phyloP scores from a whole-genome alignment of 2,888 invertebrate genomes.

The Acleris literana region DNA sequence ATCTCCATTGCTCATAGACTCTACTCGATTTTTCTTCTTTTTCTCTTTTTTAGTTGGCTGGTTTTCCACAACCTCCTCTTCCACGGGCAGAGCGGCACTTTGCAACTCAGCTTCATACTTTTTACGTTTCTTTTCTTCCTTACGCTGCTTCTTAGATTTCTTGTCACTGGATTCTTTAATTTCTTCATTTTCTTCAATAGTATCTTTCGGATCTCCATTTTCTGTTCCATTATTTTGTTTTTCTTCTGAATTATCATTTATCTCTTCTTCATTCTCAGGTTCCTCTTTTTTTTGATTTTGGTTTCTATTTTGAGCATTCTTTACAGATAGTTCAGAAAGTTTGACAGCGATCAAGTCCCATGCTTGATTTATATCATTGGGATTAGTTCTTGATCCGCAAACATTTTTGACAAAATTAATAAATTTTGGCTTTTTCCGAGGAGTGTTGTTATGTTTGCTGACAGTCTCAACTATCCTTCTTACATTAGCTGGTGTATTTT shows the following conservation, averaged over 20 bases:
- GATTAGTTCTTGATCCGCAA: constrained; percentile 82
- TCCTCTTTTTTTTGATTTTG: constrained; percentile 53
- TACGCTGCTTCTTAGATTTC: constrained; percentile 71
- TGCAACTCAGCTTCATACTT: constrained; percentile 77
- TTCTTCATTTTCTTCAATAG: constrained; percentile 45
- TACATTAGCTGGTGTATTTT: constrained; percentile 81
- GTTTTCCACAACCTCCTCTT: constrained; percentile 53
- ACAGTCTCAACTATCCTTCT: constrained; percentile 86
- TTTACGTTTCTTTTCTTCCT: constrained; percentile 75
- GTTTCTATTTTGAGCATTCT: constrained; percentile 50
- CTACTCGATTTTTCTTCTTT: constrained; percentile 71
- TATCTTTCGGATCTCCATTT: constrained; percentile 45
- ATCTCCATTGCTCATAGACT: constrained; percentile 52
- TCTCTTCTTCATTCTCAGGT: constrained; percentile 41
- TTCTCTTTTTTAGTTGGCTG: constrained; percentile 65
- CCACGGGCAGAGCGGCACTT: constrained; percentile 59
- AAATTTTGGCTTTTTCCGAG: constrained; percentile 93
- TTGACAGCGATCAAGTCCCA: constrained; percentile 86
- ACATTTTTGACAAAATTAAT: constrained; percentile 89
- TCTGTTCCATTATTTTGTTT: constrained; percentile 41
- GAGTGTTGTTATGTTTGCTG: constrained; percentile 90
- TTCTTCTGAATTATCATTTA: constrained; percentile 37
- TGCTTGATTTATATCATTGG: constrained; percentile 85
- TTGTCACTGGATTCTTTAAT: constrained; percentile 50
- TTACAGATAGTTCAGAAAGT: constrained; percentile 73